Percentiles rank a stretch among this genome's conserved stretches.
These are phyloP conservation scores for Carassius gibelio DNA, from an alignment of 2,113 vertebrate genomes.

Conservation along the genomic window DNA sequence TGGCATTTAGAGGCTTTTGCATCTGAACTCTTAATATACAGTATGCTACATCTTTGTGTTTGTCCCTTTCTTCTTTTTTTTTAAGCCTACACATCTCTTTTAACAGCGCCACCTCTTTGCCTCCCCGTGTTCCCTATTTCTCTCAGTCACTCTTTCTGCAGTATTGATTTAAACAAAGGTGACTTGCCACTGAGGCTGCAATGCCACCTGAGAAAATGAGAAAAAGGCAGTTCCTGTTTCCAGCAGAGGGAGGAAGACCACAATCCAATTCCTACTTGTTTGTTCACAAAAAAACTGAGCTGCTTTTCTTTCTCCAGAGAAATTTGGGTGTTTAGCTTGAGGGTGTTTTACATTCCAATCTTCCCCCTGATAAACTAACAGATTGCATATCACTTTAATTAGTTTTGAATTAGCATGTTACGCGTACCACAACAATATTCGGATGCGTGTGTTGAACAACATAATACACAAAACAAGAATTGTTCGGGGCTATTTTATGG, in stretches of 20 bases:
- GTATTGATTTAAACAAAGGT: slow-evolving; percentile 64
- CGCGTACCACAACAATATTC: background rate
- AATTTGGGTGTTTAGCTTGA: slow-evolving; percentile 22
- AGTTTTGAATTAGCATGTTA: slow-evolving; percentile 43
- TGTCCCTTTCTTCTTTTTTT: background rate
- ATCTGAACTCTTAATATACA: too few relatives aligned
- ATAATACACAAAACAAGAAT: slow-evolving; percentile 27
- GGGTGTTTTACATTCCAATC: slow-evolving; percentile 32
- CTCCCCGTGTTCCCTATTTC: background rate
- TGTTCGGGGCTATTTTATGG: slow-evolving; percentile 16
- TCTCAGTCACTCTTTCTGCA: slow-evolving; percentile 20
- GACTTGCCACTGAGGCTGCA: slow-evolving; percentile 46
- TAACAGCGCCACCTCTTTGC: slow-evolving; percentile 17
- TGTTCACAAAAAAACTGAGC: slow-evolving; percentile 51
- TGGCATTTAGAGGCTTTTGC: too few relatives aligned
- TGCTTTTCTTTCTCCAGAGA: slow-evolving; percentile 8
- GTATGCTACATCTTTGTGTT: background rate
- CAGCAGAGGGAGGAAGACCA: slow-evolving; percentile 51
- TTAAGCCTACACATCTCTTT: background rate
- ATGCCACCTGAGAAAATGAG: slow-evolving; percentile 56
- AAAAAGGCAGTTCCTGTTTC: slow-evolving; percentile 55
- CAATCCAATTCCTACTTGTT: slow-evolving; percentile 20
- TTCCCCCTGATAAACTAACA: slow-evolving; percentile 28
- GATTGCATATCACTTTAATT: slow-evolving; percentile 26
- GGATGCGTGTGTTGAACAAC: slow-evolving; percentile 23